Base-by-base conservation (phyloP, 1,140 invertebrate species). In the Grapholita molesta region DNA sequence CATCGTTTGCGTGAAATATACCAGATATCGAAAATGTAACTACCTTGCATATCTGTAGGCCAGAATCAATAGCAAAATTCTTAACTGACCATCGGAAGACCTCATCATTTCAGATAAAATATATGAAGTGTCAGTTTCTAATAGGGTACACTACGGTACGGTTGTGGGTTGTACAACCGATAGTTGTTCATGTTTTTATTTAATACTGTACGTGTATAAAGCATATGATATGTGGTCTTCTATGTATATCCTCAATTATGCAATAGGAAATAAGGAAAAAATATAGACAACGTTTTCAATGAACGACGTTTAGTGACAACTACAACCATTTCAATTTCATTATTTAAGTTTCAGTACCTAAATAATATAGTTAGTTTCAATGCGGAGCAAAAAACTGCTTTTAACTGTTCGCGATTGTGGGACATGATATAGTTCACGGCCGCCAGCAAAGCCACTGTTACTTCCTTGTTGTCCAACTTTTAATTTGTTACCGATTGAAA, bases 331-430 rank as follows among this genome's bases (percentile, higher is more conserved):
- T n/a, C 15, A 52, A 61, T 61, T 2, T 28, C 23, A n/a, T n/a
- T 55, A 61, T 61, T 61, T 61, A 15, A 61, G 21, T 15, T 48
- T 48, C 42, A 48, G 18, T 48, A n/a, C n/a, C n/a, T n/a, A n/a
- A n/a, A n/a, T n/a, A 42, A 48, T 9, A 5, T 48, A 48, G 42
- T 48, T 9, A 6, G 18, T 48, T n/a, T 48, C 15, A 18, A 28
- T 25, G 24, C 18, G 25, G 24, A 28, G 24, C 55, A 61, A 61
- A 61, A 32, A 61, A 32, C 30, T 1, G 23, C 38, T 42, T 42
- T 15, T 7, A 30, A 61, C 25, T 61, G 25, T 28, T 32, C 18
- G 55, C 55, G 18, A 32, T 28, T 61, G 18, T 32, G 55, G 15
- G 24, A 61, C 55, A 28, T 21, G 55, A n/a, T 25, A 12, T 61